Percentiles rank a stretch among this genome's conserved stretches.
phyloP scores from a whole-genome alignment of 2,888 invertebrate species.

The Lithophane ornitopus region DNA sequence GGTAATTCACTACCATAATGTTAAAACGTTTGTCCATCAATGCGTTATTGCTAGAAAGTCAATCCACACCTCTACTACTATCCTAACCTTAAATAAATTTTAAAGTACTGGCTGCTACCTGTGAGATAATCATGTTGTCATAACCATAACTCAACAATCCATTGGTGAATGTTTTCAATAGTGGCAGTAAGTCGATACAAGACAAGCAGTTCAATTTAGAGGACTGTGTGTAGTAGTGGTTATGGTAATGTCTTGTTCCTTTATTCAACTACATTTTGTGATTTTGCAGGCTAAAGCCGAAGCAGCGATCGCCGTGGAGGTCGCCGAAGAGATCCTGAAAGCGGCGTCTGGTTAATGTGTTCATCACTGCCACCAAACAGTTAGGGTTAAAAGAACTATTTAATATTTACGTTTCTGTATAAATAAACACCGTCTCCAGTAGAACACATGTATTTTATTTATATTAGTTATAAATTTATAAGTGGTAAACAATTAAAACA shows the following conservation, averaged over 20 bases:
- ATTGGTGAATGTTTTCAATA: background rate
- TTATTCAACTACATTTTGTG: slow-evolving; percentile 10
- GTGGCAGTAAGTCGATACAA: background rate
- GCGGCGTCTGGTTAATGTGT: slow-evolving; percentile 91
- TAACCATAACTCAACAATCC: background rate
- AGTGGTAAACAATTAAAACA: slow-evolving; percentile 77
- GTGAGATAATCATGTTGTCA: background rate
- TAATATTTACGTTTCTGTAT: slow-evolving; percentile 75
- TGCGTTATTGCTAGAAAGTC: background rate
- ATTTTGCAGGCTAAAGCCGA: slow-evolving; percentile 94
- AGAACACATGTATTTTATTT: slow-evolving; percentile 70
- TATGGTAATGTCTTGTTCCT: slow-evolving; percentile 9
- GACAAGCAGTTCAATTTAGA: background rate
- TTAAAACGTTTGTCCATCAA: background rate
- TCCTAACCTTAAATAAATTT: background rate
- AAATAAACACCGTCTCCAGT: slow-evolving; percentile 80
- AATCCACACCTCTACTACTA: background rate
- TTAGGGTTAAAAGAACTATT: slow-evolving; percentile 82
- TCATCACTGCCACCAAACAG: slow-evolving; percentile 62
- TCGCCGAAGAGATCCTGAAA: slow-evolving; percentile 97
- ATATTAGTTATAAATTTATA: slow-evolving; percentile 14
- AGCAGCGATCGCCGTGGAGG: slow-evolving; percentile 98
- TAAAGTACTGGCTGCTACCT: background rate
- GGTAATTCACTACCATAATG: background rate
- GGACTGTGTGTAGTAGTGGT: background rate